phyloP scores from a whole-genome alignment of 2,888 invertebrate species.

The Acleris literana region DNA sequence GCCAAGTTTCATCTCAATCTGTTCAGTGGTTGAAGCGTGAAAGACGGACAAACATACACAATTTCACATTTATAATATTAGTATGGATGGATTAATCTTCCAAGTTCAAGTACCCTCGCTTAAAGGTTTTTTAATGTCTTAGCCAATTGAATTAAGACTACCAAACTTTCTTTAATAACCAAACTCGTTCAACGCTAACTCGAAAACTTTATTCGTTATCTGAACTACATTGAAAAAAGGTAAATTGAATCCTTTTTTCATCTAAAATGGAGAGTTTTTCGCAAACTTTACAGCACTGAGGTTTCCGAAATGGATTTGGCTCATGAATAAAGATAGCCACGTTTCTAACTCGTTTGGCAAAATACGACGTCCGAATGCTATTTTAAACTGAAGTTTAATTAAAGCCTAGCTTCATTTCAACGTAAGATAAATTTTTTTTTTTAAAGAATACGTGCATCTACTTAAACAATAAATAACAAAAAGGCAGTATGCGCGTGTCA shows the following conservation, averaged over 20 bases:
- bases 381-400: constrained; percentile 1
- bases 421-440: no score
- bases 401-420: not conserved
- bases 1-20: no score
- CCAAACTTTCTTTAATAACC: constrained; percentile 7
- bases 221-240: constrained; percentile 9
- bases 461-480: no score
- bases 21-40: no score
- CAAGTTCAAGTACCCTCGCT: not conserved
- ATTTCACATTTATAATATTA: no score
- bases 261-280: constrained; percentile 18
- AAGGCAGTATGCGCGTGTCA: no score
- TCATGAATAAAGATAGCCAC: constrained; percentile 29
- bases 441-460: no score
- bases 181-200: not conserved
- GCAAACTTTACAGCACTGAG: constrained; percentile 12
- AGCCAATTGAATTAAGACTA: constrained; percentile 1
- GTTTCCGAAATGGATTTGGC: constrained; percentile 29
- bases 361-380: not conserved
- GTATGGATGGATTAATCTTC: no score
- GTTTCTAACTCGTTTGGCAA: not conserved
- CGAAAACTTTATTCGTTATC: constrained; percentile 24
- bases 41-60: no score
- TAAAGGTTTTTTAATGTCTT: not conserved
- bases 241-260: constrained; percentile 26